Base-by-base conservation (phyloP, 2,888 invertebrate species). In the Mylabris sibirica region DNA sequence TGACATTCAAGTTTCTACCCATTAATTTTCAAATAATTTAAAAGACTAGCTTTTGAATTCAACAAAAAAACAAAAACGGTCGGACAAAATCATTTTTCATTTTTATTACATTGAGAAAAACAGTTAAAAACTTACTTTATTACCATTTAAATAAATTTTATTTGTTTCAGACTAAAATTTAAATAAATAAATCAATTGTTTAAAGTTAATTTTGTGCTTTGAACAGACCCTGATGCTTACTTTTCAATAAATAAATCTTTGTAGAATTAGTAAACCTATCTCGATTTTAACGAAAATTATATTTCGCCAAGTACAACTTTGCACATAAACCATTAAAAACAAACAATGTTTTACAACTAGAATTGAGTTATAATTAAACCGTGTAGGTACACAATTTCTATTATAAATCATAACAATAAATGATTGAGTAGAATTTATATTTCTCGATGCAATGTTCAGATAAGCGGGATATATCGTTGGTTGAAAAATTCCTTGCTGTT, bases 191-290 rank as follows among this genome's bases (percentile, higher is more conserved):
- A 49, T 20, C 9, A 49, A 20, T 49, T 17, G 8, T 49, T 49
- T 4, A 9, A 4, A 14, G 3, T 49, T 17, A 3, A 17, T 17
- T 49, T 49, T 17, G 17, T 49, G 49, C 49, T 49, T 20, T 49
- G 17, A 49, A 4, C 49, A 49, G 6, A 6, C 20, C 6, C 20
- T 9, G 8, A 49, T 49, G 20, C 20, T 9, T 20, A 20, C 17
- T 34, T 60, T 38, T 60, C 34, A 24, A 60, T 38, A 34, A 38
- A 26, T 38, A 60, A 60, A 60, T 60, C 60, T 34, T 26, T 34
- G 5, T 14, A n/a, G 60, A 60, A 60, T 20, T 38, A 34, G 34
- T n/a, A 20, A 20, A 38, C 34, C 34, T 26, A 24, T 30, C 17
- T n/a, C 3, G 60, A 34, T 20, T 30, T 22, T 60, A 41, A 60